A percentile compares a stretch with the other conserved stretches of the same genome.
These are phyloP conservation scores for Cephus pygmeus DNA, from an alignment of 2,888 invertebrate species.

Conservation along the genomic window DNA sequence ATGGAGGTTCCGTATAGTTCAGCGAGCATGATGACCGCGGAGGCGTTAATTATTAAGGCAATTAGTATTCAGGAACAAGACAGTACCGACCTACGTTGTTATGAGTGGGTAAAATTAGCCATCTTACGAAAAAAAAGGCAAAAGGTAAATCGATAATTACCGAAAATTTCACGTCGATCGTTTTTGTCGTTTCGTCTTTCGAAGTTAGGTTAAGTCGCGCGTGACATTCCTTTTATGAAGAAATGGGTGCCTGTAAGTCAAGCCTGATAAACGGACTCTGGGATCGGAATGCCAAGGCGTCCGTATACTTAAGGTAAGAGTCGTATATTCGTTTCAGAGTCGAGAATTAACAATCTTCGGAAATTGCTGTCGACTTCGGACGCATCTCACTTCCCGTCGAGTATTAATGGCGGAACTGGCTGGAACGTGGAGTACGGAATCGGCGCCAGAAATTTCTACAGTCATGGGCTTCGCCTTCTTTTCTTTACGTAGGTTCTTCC, in stretches of 20 bases:
- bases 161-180: too few species aligned
- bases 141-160: too few species aligned
- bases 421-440: not conserved
- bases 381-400: not conserved
- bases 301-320: not conserved
- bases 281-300: not conserved
- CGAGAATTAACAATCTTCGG: not conserved
- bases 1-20: not conserved
- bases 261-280: not conserved
- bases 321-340: not conserved
- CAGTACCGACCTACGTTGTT: not conserved
- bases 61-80: not conserved
- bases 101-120: not conserved
- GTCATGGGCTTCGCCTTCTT: not conserved
- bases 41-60: not conserved
- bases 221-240: not conserved
- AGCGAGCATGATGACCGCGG: not conserved
- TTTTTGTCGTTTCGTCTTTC: too few species aligned
- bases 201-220: too few species aligned
- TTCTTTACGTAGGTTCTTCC: not conserved
- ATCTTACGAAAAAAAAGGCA: too few species aligned
- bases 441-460: not conserved
- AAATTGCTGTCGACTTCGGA: not conserved
- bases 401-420: not conserved
- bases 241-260: not conserved